Conservation (phyloP, 2,113 vertebrate genomes). For the Cebus imitator region DNA sequence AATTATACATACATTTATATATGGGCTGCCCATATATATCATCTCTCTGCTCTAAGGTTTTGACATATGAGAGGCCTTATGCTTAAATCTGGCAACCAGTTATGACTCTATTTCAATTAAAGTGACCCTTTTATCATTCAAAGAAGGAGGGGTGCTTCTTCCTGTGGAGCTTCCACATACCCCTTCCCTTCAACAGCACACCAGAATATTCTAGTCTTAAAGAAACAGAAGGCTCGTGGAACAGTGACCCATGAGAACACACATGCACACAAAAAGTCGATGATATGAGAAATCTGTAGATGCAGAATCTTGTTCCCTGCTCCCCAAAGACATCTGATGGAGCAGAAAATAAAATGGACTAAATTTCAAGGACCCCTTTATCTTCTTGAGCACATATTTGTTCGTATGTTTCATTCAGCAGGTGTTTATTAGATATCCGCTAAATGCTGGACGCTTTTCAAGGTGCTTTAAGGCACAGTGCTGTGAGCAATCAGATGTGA, state of each 20-base stretch:
- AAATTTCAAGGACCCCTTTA: background rate
- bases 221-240: constrained; percentile 38
- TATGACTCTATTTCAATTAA: constrained; percentile 78
- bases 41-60: constrained; percentile 61
- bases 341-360: background rate
- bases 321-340: background rate
- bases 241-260: accelerated
- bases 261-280: background rate
- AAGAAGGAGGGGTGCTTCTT: constrained; percentile 22
- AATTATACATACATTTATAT: constrained; percentile 78
- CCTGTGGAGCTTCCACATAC: constrained; percentile 49
- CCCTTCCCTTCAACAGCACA: constrained; percentile 6
- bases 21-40: background rate
- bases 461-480: background rate
- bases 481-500: accelerated
- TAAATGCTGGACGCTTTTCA: accelerated
- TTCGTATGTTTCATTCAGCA: background rate
- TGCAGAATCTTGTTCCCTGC: accelerated
- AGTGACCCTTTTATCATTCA: constrained; percentile 70
- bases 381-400: background rate
- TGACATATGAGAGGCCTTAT: constrained; percentile 56
- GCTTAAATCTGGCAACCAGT: constrained; percentile 75
- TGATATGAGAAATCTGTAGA: accelerated
- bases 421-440: too few species aligned
- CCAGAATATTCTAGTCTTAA: constrained; percentile 17